Evolutionary conservation across 2,113 vertebrate species (phyloP).

Genomic region (Mustela lutreola): DNA sequence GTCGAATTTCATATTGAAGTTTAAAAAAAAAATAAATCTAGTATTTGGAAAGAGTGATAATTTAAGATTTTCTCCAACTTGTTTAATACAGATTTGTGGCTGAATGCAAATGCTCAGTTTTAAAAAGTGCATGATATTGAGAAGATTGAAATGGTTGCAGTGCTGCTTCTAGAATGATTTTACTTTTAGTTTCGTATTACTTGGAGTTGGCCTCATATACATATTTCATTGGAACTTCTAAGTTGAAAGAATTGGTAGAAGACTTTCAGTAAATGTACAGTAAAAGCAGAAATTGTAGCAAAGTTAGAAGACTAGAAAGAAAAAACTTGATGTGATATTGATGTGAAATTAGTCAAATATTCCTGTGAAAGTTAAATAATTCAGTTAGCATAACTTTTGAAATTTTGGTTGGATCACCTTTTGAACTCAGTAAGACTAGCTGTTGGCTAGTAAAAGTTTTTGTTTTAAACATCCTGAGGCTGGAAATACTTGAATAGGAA

Average conservation of each 20-base stretch:
- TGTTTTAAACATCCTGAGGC: constrained; percentile 62
- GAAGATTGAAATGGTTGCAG: not conserved
- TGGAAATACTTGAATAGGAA: constrained; percentile 71
- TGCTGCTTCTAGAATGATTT: not conserved
- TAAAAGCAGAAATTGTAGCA: constrained; percentile 44
- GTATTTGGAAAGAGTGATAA: constrained; percentile 13
- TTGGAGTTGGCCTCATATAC: constrained; percentile 14
- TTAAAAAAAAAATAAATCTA: constrained; percentile 19
- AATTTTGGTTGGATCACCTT: constrained; percentile 53
- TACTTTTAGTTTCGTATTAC: constrained; percentile 13
- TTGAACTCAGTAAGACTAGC: constrained; percentile 63
- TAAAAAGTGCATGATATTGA: not conserved
- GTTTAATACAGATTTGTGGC: constrained; percentile 38
- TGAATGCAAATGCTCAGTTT: not conserved
- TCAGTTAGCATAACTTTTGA: constrained; percentile 17
- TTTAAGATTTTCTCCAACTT: constrained; percentile 22
- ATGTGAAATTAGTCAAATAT: not conserved
- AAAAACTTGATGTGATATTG: not conserved
- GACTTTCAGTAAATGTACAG: not conserved
- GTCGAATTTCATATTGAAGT: constrained; percentile 45
- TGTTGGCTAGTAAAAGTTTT: constrained; percentile 67
- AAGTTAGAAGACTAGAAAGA: not conserved
- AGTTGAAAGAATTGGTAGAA: constrained; percentile 30
- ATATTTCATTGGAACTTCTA: constrained; percentile 16
- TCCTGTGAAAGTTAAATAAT: constrained; percentile 23